phyloP scores from a whole-genome alignment of 2,113 vertebrate species.

The Odontesthes bonariensis region DNA sequence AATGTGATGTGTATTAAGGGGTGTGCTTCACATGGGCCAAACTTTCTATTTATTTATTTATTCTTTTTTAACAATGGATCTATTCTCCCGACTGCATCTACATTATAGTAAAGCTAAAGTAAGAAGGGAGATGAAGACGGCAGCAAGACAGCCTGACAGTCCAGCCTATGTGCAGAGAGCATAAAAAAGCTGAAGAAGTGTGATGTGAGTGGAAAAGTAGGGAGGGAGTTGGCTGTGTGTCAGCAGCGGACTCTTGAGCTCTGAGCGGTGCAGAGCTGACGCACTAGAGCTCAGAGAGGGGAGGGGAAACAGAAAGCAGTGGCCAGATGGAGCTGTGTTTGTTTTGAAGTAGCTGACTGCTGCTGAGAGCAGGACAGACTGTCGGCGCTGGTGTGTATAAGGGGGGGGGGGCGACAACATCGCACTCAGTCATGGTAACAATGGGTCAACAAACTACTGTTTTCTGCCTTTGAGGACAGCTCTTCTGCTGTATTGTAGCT shows the following conservation, averaged over 20 bases:
- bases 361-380: constrained; percentile 52
- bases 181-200: constrained; percentile 46
- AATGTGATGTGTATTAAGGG: constrained; percentile 68
- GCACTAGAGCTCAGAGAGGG: constrained; percentile 67
- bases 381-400: constrained; percentile 1
- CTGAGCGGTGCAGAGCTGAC: constrained; percentile 78
- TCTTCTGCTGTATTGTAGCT: constrained; percentile 34
- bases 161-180: constrained; percentile 28
- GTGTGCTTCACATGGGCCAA: constrained; percentile 59
- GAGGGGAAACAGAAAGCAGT: constrained; percentile 55
- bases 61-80: constrained; percentile 62
- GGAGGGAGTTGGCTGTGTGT: constrained; percentile 77
- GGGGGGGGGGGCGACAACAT: constrained; percentile 8
- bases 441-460: constrained; percentile 27
- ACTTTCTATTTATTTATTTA: too few species aligned
- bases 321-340: constrained; percentile 75
- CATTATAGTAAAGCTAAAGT: constrained; percentile 15
- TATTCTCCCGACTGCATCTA: constrained; percentile 41
- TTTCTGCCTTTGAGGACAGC: constrained; percentile 42
- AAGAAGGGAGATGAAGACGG: constrained; percentile 13
- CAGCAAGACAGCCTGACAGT: constrained; percentile 40
- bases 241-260: constrained; percentile 65
- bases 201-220: constrained; percentile 57
- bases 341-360: constrained; percentile 68
- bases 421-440: constrained; percentile 24